Evolutionary conservation across 2,113 vertebrate genomes (phyloP).

Genomic region (Nibea coibor): DNA sequence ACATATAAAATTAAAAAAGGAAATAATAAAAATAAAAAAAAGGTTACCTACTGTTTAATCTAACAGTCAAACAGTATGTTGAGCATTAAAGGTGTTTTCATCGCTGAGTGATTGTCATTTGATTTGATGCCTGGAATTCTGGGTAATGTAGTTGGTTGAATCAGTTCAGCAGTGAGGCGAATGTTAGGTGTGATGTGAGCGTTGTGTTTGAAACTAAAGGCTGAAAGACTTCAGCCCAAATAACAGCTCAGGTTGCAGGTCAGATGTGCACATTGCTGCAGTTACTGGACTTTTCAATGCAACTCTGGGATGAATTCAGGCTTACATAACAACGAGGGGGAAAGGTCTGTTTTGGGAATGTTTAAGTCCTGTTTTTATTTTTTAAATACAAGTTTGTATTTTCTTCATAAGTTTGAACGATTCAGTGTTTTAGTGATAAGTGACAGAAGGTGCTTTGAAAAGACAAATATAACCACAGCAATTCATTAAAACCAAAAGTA

Average conservation of each 20-base stretch:
- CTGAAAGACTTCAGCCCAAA: background rate
- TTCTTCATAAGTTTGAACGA: too few relatives aligned
- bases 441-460: background rate
- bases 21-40: slow-evolving; percentile 34
- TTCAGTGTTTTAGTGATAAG: too few relatives aligned
- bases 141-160: slow-evolving; percentile 25
- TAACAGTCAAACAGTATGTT: background rate
- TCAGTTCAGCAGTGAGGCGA: background rate
- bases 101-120: slow-evolving; percentile 44
- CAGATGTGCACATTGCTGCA: background rate
- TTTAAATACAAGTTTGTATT: background rate
- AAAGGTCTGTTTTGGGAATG: background rate
- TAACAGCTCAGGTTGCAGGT: background rate
- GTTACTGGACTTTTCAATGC: background rate
- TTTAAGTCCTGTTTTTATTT: background rate
- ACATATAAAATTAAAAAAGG: slow-evolving; percentile 47
- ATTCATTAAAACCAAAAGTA: slow-evolving; percentile 1
- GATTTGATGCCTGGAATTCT: slow-evolving; percentile 26
- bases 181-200: background rate
- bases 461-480: slow-evolving; percentile 8
- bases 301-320: background rate
- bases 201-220: background rate
- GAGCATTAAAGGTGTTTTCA: slow-evolving; percentile 5
- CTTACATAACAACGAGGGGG: background rate
- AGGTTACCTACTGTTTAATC: slow-evolving; percentile 5